Conservation (phyloP, 2,888 invertebrate species). For the Apamea monoglypha region DNA sequence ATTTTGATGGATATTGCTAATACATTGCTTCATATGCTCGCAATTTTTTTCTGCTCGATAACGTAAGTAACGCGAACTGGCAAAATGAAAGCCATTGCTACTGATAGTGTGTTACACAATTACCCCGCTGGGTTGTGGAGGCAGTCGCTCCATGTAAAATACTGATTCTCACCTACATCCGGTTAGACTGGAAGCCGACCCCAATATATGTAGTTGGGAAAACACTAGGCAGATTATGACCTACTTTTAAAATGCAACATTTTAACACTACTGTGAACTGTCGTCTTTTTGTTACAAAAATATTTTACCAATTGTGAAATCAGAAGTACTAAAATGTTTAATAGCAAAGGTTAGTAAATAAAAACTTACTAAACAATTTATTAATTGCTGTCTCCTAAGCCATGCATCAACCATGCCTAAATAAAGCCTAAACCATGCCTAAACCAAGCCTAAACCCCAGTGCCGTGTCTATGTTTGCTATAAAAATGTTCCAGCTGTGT, state of each 20-base stretch:
- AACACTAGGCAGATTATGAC: background rate
- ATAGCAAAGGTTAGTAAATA: constrained; percentile 54
- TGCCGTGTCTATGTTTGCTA: constrained; percentile 22
- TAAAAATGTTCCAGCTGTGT: background rate
- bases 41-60: background rate
- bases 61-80: background rate
- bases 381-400: constrained; percentile 47
- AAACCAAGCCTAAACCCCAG: background rate
- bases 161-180: background rate
- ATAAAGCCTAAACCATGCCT: background rate
- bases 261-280: constrained; percentile 7
- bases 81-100: background rate
- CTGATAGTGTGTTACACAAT: background rate
- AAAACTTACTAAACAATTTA: constrained; percentile 13
- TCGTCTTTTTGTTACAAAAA: background rate
- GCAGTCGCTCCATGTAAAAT: background rate
- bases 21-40: background rate
- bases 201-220: background rate
- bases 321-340: constrained; percentile 7
- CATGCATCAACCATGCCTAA: constrained; percentile 10
- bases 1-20: background rate
- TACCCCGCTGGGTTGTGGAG: background rate
- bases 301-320: background rate
- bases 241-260: constrained; percentile 2
- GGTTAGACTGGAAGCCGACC: background rate